Evolutionary conservation across 2,888 invertebrate species (phyloP), one percentile per base, ranked within the genome.

Genomic region (Diplazon laetatorius): DNA sequence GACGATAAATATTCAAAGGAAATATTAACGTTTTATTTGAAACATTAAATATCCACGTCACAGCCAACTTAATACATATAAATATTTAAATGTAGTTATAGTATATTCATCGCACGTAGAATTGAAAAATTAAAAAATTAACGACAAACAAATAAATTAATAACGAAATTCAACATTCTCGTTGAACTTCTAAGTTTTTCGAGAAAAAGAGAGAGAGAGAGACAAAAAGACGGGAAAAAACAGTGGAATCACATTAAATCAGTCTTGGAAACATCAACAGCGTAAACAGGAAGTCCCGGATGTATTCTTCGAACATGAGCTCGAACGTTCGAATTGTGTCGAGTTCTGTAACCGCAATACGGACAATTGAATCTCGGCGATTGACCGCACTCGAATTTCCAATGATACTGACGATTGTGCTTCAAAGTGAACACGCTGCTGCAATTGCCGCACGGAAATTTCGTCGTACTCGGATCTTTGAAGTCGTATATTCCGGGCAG

Each of bases 381-480:
- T 75, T 89, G 87, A 6, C 91, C 91, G 74, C 91, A 91, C 77
- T 89, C 89, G 78, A 88, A 89, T 80, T 88, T 89, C 14, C 88
- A 82, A 20, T 90, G 90, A 80, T 88, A 87, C 72, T 87, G 88
- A 46, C 89, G 83, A 85, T 90, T 90, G 84, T 89, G 89, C 73
- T 86, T 87, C 25, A 89, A 85, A 18, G 87, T 89, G 80, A 90
- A 90, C 14, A 85, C 84, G 70, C 87, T 88, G 65, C 85, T 85
- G 78, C 90, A 90, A 77, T 86, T 88, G n/a, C 84, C 86, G 76
- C 89, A 90, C 12, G 86, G 72, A 59, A 87, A 89, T 50, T 50
- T 68, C 63, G 62, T 2, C 2, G 73, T 25, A 6, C n/a, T 75
- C n/a, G 82, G 73, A 37, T 77, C 73, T 25, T 44, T 52, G 16